Conservation (phyloP, 2,888 invertebrate genomes). For the Tribolium freemani region DNA sequence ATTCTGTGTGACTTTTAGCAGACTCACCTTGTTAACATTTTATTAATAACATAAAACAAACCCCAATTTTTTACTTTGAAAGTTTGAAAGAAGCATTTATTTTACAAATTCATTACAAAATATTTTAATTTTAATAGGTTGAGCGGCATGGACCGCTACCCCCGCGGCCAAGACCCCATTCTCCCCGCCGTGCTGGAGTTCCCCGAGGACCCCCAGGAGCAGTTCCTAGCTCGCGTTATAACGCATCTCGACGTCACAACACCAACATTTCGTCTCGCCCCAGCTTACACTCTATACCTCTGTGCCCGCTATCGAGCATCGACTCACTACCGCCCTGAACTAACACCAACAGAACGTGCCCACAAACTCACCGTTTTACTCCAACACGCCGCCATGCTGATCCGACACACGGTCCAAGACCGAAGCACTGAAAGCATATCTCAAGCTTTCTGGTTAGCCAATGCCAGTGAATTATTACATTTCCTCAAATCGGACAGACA, state of each 20-base stretch:
- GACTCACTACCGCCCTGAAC: slow-evolving; percentile 93
- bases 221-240: slow-evolving; percentile 90
- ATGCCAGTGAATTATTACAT: slow-evolving; percentile 95
- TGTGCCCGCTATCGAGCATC: slow-evolving; percentile 94
- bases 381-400: slow-evolving; percentile 90
- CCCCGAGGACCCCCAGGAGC: slow-evolving; percentile 94
- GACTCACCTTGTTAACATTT: too few relatives aligned
- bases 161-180: slow-evolving; percentile 87
- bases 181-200: slow-evolving; percentile 96
- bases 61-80: too few relatives aligned
- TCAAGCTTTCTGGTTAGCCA: slow-evolving; percentile 97
- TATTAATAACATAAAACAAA: too few relatives aligned
- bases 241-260: slow-evolving; percentile 89
- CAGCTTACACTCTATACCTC: slow-evolving; percentile 96
- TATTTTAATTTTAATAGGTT: slow-evolving; percentile 52
- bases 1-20: too few relatives aligned
- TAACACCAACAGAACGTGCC: slow-evolving; percentile 92
- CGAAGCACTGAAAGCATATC: slow-evolving; percentile 88
- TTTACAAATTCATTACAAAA: too few relatives aligned
- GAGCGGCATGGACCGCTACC: slow-evolving; percentile 70
- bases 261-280: slow-evolving; percentile 94
- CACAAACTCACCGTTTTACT: slow-evolving; percentile 91
- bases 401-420: slow-evolving; percentile 78
- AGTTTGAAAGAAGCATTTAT: too few relatives aligned
- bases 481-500: slow-evolving; percentile 96